Conservation (phyloP, 2,113 vertebrate genomes). For the Lipophrys pholis region DNA sequence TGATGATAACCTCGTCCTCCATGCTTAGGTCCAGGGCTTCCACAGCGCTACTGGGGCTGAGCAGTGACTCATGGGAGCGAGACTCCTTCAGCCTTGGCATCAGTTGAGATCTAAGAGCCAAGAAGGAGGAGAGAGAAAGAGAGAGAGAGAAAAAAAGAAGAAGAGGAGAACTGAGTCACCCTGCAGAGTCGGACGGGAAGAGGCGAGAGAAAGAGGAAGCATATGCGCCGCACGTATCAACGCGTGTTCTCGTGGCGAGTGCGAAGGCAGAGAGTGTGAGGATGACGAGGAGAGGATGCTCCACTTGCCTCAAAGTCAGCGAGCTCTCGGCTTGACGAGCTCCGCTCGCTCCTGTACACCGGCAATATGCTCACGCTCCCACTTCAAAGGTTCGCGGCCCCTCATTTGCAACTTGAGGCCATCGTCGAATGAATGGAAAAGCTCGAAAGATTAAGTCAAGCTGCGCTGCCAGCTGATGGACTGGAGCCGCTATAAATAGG, state of each 20-base stretch:
- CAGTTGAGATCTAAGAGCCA: conserved; percentile 91
- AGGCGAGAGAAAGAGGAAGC: conserved; percentile 39
- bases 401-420: conserved; percentile 28
- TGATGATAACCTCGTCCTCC: conserved; percentile 98
- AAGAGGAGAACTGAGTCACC: conserved; percentile 53
- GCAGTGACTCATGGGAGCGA: conserved; percentile 98
- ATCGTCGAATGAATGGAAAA: conserved; percentile 16
- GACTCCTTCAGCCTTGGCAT: conserved; percentile 99
- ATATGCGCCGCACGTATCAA: conserved; percentile 52
- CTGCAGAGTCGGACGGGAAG: conserved; percentile 20
- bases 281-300: conserved; percentile 40
- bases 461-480: conserved; percentile 12
- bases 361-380: conserved; percentile 26
- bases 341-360: not conserved
- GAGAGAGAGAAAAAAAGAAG: not conserved
- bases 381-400: conserved; percentile 2
- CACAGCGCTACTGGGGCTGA: conserved; percentile 96
- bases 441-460: conserved; percentile 20
- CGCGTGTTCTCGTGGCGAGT: conserved; percentile 37
- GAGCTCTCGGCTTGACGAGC: conserved; percentile 22
- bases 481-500: conserved; percentile 1
- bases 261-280: conserved; percentile 45
- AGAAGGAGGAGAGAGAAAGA: conserved; percentile 3
- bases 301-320: conserved; percentile 48
- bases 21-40: conserved; percentile 99